These are phyloP conservation scores for Echinarachnius parma DNA, from an alignment of 53 echinoderm and acorn worm genomes.

Conservation along the genomic window DNA sequence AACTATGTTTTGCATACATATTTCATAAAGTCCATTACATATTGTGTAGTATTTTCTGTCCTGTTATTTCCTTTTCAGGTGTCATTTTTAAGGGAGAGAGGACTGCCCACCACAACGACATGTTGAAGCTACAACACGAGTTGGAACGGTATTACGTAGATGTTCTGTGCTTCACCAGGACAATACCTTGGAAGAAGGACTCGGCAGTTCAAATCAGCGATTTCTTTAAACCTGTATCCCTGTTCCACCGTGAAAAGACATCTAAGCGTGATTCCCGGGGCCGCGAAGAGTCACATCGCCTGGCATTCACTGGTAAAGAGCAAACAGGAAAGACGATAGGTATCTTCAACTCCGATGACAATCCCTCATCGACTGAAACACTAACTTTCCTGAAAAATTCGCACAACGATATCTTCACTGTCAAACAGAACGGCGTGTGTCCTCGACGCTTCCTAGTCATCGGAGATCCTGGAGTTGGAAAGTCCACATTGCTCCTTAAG, in stretches of 20 bases:
- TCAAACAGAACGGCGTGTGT: background rate
- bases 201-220: background rate
- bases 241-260: background rate
- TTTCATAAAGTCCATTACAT: no score
- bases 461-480: background rate
- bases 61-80: no score
- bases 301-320: background rate
- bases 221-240: background rate
- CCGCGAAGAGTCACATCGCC: no score
- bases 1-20: no score
- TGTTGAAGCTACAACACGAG: background rate
- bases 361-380: background rate
- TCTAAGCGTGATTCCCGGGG: background rate
- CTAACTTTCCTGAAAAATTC: background rate
- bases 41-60: no score
- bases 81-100: background rate
- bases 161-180: background rate
- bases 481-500: background rate
- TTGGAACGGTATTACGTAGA: background rate
- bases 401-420: background rate
- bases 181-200: background rate
- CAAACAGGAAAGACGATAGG: background rate
- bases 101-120: background rate
- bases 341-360: background rate
- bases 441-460: background rate